Percentiles rank a stretch among this genome's conserved stretches.
Evolutionary conservation across 2,888 invertebrate genomes (phyloP).

Genomic region (Synanthedon myopaeformis): DNA sequence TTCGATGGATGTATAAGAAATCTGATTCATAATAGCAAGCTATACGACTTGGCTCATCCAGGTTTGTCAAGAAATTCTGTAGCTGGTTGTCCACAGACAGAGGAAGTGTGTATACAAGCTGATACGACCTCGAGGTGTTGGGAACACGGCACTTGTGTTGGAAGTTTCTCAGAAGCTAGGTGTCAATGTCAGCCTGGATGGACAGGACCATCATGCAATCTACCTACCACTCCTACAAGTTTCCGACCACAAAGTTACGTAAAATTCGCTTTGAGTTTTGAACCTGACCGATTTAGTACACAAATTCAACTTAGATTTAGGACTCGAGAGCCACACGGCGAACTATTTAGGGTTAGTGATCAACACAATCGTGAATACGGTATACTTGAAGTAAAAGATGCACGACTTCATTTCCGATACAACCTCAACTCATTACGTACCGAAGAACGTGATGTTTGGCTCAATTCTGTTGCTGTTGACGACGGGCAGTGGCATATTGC

Average conservation of each 20-base stretch:
- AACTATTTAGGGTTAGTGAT: constrained; percentile 93
- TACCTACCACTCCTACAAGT: constrained; percentile 89
- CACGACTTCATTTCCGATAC: constrained; percentile 89
- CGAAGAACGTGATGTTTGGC: constrained; percentile 91
- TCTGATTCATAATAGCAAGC: constrained; percentile 93
- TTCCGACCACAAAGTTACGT: constrained; percentile 95
- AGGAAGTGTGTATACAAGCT: constrained; percentile 90
- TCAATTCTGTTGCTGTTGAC: constrained; percentile 90
- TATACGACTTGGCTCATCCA: constrained; percentile 95
- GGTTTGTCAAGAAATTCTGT: constrained; percentile 88
- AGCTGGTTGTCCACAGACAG: constrained; percentile 93
- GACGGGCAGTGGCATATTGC: constrained; percentile 98
- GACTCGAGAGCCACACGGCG: constrained; percentile 92
- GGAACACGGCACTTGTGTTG: constrained; percentile 95
- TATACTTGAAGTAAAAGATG: constrained; percentile 91
- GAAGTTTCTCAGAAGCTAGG: constrained; percentile 87
- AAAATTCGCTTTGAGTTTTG: constrained; percentile 95
- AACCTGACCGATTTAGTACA: constrained; percentile 91
- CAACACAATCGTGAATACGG: constrained; percentile 95
- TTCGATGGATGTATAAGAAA: constrained; percentile 98
- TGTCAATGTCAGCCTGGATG: constrained; percentile 97
- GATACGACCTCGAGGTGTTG: constrained; percentile 88
- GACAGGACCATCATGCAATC: constrained; percentile 90
- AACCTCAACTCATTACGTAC: constrained; percentile 92
- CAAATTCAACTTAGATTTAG: constrained; percentile 94